phyloP scores from a whole-genome alignment of 2,797 vertebrate genomes.

The Scolopax bukidnonensis region DNA sequence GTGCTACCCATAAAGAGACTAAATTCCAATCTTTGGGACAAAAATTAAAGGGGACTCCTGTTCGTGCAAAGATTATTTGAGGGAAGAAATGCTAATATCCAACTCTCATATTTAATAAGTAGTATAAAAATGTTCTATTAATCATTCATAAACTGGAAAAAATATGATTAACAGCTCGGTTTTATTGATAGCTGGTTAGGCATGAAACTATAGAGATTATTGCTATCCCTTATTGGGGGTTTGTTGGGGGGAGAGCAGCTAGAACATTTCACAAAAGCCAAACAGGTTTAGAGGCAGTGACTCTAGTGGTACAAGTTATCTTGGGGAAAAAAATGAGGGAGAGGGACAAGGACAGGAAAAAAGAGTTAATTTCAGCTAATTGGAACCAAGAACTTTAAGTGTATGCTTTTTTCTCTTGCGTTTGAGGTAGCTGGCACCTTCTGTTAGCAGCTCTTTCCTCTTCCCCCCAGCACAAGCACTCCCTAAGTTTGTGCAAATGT shows the following conservation, averaged over 20 bases:
- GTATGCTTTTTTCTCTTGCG: background rate
- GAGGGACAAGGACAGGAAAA: background rate
- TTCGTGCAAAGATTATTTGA: background rate
- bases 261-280: background rate
- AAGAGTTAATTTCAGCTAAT: background rate
- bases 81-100: background rate
- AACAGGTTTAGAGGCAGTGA: background rate
- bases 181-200: conserved; percentile 33
- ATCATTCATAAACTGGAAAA: conserved; percentile 11
- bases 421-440: background rate
- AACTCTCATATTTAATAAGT: background rate
- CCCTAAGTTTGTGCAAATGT: background rate
- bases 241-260: background rate
- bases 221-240: background rate
- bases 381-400: background rate
- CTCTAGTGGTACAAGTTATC: background rate
- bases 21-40: background rate
- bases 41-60: background rate
- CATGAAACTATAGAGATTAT: background rate
- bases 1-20: background rate
- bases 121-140: background rate
- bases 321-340: background rate
- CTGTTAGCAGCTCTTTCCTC: background rate
- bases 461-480: background rate
- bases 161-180: background rate